These are phyloP conservation scores for Gavialis gangeticus DNA, from an alignment of 2,113 vertebrate species.

Conservation along the genomic window DNA sequence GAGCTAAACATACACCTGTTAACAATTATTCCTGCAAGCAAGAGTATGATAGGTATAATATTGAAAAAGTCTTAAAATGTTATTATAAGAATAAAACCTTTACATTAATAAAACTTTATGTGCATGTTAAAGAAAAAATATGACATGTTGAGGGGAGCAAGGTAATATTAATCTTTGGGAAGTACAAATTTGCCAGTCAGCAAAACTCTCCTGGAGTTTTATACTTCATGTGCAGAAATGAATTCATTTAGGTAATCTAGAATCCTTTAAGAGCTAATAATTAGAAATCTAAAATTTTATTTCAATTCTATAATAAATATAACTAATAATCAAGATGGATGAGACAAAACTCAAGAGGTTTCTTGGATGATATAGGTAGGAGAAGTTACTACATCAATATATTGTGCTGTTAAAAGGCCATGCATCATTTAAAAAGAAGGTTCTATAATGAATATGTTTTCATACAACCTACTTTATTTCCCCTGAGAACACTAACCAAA, in stretches of 20 bases:
- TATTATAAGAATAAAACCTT: conserved; percentile 26
- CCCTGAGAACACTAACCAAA: conserved; percentile 68
- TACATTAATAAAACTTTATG: conserved; percentile 21
- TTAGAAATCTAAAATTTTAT: conserved; percentile 65
- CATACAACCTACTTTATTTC: conserved; percentile 67
- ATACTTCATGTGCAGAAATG: conserved; percentile 34
- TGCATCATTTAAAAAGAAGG: conserved; percentile 68
- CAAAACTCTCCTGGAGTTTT: conserved; percentile 45
- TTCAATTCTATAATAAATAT: conserved; percentile 39
- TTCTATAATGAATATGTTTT: conserved; percentile 73
- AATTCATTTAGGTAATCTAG: conserved; percentile 29
- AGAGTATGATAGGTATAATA: background rate
- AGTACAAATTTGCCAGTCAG: conserved; percentile 33
- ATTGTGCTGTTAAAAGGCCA: conserved; percentile 54
- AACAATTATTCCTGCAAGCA: conserved; percentile 11
- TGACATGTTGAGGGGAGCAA: background rate
- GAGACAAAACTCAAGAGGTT: conserved; percentile 50
- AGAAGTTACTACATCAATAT: conserved; percentile 64
- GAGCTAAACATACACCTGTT: background rate
- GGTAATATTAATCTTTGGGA: conserved; percentile 25
- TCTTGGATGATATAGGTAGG: conserved; percentile 48
- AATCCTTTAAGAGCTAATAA: conserved; percentile 49
- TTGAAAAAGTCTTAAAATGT: conserved; percentile 19
- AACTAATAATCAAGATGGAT: conserved; percentile 35
- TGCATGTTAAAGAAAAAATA: conserved; percentile 28